These are phyloP conservation scores for Stenchaetothrips biformis DNA, from an alignment of 2,888 invertebrate species.

Conservation along the genomic window DNA sequence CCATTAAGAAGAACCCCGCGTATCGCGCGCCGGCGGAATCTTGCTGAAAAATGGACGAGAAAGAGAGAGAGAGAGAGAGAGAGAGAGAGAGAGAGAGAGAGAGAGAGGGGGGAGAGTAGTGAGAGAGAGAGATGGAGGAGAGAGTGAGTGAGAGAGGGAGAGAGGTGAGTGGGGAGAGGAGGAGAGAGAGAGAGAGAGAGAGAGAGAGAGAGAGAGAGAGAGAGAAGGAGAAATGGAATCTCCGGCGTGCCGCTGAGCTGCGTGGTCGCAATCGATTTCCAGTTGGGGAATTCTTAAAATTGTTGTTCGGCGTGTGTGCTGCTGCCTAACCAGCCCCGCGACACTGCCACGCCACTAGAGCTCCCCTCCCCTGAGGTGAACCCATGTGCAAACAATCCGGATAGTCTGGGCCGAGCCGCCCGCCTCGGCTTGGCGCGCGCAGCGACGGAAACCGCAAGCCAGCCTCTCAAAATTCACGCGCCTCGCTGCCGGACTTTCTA, in stretches of 20 bases:
- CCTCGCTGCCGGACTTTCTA: slow-evolving; percentile 22
- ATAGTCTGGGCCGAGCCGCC: background rate
- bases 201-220: no score
- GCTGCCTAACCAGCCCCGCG: no score
- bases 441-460: background rate
- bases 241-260: no score
- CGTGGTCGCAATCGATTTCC: no score
- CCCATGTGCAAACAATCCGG: slow-evolving; percentile 22
- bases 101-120: background rate
- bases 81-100: background rate
- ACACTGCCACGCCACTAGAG: background rate
- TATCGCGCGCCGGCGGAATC: no score
- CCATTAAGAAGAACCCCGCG: no score
- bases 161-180: background rate
- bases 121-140: no score
- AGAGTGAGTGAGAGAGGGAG: background rate
- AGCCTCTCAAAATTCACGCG: slow-evolving; percentile 24
- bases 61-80: background rate
- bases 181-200: no score
- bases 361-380: background rate
- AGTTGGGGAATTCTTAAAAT: no score
- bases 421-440: background rate
- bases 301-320: no score
- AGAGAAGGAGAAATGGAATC: no score
- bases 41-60: background rate